phyloP scores from a whole-genome alignment of 2,888 invertebrate species.

The Chorisops tibialis region DNA sequence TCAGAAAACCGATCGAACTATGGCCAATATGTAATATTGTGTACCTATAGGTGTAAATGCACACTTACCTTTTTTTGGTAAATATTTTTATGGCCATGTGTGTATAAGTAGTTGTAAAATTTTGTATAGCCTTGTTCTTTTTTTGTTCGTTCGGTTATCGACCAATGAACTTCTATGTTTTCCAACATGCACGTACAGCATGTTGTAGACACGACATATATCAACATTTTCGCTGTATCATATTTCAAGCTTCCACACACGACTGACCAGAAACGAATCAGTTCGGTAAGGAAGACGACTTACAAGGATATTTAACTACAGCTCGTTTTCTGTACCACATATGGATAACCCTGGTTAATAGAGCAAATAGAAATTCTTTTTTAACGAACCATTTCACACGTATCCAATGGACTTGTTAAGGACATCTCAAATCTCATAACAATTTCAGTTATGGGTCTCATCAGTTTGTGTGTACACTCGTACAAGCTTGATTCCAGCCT shows the following conservation, averaged over 20 bases:
- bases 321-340: not conserved
- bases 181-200: not conserved
- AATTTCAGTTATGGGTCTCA: conserved; percentile 31
- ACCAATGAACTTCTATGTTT: conserved; percentile 28
- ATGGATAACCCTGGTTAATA: conserved; percentile 6
- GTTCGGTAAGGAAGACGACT: too few species aligned
- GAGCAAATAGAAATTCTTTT: not conserved
- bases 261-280: too few species aligned
- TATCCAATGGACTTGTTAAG: conserved; percentile 32
- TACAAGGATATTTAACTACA: too few species aligned
- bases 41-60: not conserved
- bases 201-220: conserved; percentile 5
- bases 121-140: conserved; percentile 2
- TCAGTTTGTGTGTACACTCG: conserved; percentile 24
- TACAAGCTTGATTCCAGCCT: not conserved
- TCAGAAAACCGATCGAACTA: too few species aligned
- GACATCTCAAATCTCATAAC: conserved; percentile 24
- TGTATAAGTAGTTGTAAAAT: not conserved
- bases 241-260: conserved; percentile 16
- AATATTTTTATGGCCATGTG: conserved; percentile 1
- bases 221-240: conserved; percentile 26
- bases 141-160: conserved; percentile 26
- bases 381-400: conserved; percentile 32
- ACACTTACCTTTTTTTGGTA: conserved; percentile 10
- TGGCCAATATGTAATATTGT: too few species aligned